A percentile compares a stretch with the other conserved stretches of the same genome.
Conservation (phyloP, 1,140 invertebrate species). For the Scaptomyza graminum region DNA sequence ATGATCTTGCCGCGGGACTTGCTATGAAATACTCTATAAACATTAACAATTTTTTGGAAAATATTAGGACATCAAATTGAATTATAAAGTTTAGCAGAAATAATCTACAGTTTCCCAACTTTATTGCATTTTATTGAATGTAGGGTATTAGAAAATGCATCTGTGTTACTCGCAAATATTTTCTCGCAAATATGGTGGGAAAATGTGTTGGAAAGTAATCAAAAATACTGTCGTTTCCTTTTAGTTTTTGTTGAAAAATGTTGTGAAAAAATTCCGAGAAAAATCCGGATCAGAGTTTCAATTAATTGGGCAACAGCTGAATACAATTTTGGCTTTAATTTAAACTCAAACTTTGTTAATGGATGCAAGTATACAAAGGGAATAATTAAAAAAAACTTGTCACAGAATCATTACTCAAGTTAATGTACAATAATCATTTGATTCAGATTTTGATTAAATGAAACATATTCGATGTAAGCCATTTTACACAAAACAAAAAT, state of each 20-base stretch:
- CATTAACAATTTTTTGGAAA: no score
- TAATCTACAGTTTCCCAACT: no score
- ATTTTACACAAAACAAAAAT: background rate
- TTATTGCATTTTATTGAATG: background rate
- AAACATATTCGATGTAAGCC: background rate
- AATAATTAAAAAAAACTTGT: no score
- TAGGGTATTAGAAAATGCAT: background rate
- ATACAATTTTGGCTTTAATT: conserved; percentile 11
- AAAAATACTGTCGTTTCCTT: conserved; percentile 40
- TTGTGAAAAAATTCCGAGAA: background rate
- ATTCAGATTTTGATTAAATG: background rate
- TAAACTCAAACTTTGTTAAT: background rate
- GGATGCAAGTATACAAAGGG: no score
- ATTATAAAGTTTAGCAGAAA: no score
- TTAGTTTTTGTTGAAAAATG: conserved; percentile 7
- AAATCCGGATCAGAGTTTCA: conserved; percentile 9
- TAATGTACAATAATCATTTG: no score
- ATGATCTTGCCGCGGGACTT: no score
- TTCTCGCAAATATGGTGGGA: conserved; percentile 45
- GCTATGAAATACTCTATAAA: no score
- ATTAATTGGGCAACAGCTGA: conserved; percentile 22
- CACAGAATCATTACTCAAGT: no score
- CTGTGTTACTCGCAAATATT: conserved; percentile 19
- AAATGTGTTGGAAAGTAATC: conserved; percentile 51
- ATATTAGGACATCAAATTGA: no score